Percentiles rank a stretch among this genome's conserved stretches.
Evolutionary conservation across 92 coral and sea anemone species (phyloP).

Genomic region (Epizoanthus ramosus): DNA sequence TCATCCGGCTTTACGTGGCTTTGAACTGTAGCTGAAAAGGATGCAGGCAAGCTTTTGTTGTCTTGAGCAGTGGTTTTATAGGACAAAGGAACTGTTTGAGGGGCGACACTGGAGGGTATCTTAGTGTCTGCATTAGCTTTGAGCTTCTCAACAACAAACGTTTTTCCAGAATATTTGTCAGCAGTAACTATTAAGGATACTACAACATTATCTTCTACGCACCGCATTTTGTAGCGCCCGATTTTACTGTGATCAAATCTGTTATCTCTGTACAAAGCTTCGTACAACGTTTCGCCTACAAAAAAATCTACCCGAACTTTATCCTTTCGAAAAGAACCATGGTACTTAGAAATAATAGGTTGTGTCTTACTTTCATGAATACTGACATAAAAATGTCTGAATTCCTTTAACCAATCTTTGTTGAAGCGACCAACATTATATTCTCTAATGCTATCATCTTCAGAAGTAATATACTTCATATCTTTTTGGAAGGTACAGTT

Average conservation of each 20-base stretch:
- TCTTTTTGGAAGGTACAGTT: not conserved
- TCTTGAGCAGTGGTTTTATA: not conserved
- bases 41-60: not conserved
- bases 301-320: conserved; percentile 14
- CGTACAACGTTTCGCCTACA: conserved; percentile 5
- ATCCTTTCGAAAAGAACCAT: not conserved
- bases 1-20: not conserved
- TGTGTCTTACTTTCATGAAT: not conserved
- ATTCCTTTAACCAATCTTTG: not conserved
- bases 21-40: not conserved
- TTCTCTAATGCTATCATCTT: not conserved
- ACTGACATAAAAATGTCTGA: not conserved
- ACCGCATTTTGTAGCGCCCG: not conserved
- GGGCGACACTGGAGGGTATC: not conserved
- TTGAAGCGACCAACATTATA: not conserved
- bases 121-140: not conserved
- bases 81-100: not conserved
- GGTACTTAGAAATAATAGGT: not conserved
- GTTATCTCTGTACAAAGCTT: conserved; percentile 33
- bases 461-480: not conserved
- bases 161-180: not conserved
- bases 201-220: not conserved
- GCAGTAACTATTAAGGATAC: not conserved
- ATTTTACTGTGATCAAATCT: not conserved
- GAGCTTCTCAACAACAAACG: not conserved